Evolutionary conservation across 2,888 invertebrate genomes (phyloP).

Genomic region (Melanostoma mellinum): DNA sequence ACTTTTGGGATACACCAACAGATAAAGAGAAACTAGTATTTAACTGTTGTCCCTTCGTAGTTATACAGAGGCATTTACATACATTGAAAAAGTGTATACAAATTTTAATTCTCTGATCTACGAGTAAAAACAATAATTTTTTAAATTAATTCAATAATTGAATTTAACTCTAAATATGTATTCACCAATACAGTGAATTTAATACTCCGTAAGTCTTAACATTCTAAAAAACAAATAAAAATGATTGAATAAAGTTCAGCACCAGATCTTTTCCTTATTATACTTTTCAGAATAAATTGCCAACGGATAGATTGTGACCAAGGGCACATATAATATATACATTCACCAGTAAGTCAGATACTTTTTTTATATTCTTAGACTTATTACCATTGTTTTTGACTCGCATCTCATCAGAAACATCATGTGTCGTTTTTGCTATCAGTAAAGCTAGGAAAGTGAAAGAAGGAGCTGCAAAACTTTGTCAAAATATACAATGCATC

Average conservation of each 20-base stretch:
- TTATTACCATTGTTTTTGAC: background rate
- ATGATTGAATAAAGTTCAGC: background rate
- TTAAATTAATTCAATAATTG: too few species aligned
- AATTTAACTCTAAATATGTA: too few species aligned
- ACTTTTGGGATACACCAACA: too few species aligned
- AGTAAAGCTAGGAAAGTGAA: background rate
- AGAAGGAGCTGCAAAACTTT: background rate
- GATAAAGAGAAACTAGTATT: too few species aligned
- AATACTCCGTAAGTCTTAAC: background rate
- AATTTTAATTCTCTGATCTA: too few species aligned
- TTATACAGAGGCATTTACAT: too few species aligned
- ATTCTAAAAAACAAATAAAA: background rate
- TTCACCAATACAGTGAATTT: background rate
- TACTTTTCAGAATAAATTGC: conserved; percentile 17
- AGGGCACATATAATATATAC: background rate
- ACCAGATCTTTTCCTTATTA: conserved; percentile 20
- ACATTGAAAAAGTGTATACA: too few species aligned
- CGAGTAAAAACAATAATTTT: too few species aligned
- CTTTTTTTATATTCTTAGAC: background rate
- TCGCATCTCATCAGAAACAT: background rate
- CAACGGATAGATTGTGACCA: conserved; percentile 6
- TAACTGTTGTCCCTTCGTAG: too few species aligned
- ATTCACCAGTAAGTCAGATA: conserved; percentile 6
- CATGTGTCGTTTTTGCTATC: background rate
- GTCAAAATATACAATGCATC: conserved; percentile 44